Conservation (phyloP, 2,113 vertebrate genomes). For the Rhagologus leucostigma region DNA sequence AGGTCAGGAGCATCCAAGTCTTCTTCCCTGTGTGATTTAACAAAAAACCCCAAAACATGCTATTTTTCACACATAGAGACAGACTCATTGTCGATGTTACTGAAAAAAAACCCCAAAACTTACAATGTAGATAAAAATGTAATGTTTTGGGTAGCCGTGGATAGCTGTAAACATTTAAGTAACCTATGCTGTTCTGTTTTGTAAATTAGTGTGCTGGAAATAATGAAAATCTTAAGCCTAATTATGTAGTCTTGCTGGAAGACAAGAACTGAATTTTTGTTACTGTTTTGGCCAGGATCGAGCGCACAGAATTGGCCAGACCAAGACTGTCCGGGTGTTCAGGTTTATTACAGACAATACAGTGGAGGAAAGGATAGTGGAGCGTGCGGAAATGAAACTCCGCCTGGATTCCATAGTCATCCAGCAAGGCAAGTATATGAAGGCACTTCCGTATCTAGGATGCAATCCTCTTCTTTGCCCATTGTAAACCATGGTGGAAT, state of each 20-base stretch:
- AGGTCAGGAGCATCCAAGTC: neutral
- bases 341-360: slow-evolving; percentile 98
- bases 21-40: neutral
- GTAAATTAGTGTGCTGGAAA: neutral
- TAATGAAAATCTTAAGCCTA: no score
- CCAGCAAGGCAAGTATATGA: slow-evolving; percentile 83
- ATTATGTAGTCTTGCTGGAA: neutral
- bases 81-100: fast-evolving
- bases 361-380: slow-evolving; percentile 95
- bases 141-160: neutral
- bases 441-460: fast-evolving
- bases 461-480: neutral
- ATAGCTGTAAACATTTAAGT: neutral
- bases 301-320: slow-evolving; percentile 96
- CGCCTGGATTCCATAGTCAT: slow-evolving; percentile 97
- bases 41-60: neutral
- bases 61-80: neutral
- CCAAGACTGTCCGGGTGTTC: slow-evolving; percentile 93
- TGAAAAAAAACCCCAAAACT: neutral
- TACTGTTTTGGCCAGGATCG: slow-evolving; percentile 79
- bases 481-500: neutral
- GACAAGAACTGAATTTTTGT: neutral
- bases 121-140: neutral
- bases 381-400: slow-evolving; percentile 96
- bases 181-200: neutral